Conservation (phyloP, 2,888 invertebrate genomes). For the Mimumesa dahlbomi region DNA sequence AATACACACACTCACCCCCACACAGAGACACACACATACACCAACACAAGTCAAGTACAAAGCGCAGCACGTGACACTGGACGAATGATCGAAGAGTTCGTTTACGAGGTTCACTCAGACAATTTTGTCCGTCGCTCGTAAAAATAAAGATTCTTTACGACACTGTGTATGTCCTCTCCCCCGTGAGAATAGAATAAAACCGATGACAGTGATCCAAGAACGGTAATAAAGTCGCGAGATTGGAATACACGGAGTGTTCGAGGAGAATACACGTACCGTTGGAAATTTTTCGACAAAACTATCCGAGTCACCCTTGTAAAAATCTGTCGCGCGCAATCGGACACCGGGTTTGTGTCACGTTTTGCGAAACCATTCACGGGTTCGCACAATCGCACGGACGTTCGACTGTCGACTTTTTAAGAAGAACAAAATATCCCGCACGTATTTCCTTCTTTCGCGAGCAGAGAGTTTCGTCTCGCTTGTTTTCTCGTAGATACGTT, state of each 20-base stretch:
- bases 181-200: no score
- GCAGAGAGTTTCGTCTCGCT: not conserved
- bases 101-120: not conserved
- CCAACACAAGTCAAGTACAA: conserved; percentile 59
- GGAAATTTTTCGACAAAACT: no score
- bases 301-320: no score
- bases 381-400: conserved; percentile 40
- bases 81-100: conserved; percentile 12
- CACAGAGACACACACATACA: not conserved
- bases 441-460: conserved; percentile 4
- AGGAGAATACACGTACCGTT: no score
- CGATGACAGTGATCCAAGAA: no score
- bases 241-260: conserved; percentile 24
- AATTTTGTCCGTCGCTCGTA: no score
- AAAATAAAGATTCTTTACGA: no score
- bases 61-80: conserved; percentile 47
- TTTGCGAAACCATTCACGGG: conserved; percentile 5
- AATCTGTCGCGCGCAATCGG: no score
- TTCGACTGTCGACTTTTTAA: conserved; percentile 2
- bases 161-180: no score
- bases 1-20: no score
- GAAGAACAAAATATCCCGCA: not conserved
- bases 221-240: no score
- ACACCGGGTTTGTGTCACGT: conserved; percentile 39
- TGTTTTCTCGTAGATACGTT: conserved; percentile 12